Conservation (phyloP, 2,797 vertebrate genomes). For the Vipera ursinii region DNA sequence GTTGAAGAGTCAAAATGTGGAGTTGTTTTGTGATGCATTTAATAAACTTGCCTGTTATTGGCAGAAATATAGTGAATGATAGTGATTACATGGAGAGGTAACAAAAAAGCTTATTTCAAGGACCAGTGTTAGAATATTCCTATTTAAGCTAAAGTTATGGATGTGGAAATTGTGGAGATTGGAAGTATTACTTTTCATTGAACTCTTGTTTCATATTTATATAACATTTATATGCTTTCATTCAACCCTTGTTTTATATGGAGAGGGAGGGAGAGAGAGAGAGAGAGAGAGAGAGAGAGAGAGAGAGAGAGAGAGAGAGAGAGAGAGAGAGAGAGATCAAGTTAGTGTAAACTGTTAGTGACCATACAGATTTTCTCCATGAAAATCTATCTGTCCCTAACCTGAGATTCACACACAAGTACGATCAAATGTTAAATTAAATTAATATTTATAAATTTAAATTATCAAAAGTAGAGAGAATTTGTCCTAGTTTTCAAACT, state of each 20-base stretch:
- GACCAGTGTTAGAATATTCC: neutral
- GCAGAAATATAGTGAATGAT: neutral
- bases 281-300: accelerated
- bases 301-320: neutral
- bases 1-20: neutral
- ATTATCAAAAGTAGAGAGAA: neutral
- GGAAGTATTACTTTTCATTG: neutral
- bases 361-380: neutral
- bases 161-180: neutral
- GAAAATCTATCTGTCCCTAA: neutral
- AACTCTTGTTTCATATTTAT: neutral
- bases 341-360: neutral
- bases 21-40: neutral
- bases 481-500: neutral
- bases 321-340: neutral
- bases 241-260: neutral
- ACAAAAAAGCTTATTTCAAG: neutral
- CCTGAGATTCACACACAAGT: neutral
- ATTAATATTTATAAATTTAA: neutral
- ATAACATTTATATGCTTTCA: neutral
- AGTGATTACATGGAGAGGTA: neutral
- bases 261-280: neutral
- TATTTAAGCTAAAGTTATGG: neutral
- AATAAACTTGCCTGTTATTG: neutral
- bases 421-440: neutral